Evolutionary conservation across 2,888 invertebrate genomes (phyloP), one percentile per base, ranked within the genome.

Genomic region (Synergus umbraculus): DNA sequence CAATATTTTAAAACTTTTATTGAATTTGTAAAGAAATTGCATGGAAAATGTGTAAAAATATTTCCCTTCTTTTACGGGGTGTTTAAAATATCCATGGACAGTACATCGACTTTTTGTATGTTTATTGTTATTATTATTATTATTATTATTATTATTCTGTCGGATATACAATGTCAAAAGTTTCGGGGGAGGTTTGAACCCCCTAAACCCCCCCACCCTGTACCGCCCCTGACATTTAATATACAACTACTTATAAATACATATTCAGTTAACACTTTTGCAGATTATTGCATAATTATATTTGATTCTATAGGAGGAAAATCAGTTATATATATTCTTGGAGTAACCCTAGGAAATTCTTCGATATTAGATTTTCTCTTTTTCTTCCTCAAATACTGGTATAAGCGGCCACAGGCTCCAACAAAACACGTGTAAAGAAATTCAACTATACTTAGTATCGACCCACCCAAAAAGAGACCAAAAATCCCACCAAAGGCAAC

Each of bases 401-500:
- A 46, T 22, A 46, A 13, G 13, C 46, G 67, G 44, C 44, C 18
- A 18, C 44, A 43, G 1, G 10, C 22, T 29, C 66, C 79, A 18
- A 66, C 13, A 9, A 76, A 9, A 63, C 77, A 65, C 15, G 76
- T 65, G 81, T 93, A 93, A 4, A 93, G 9, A 13, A 93, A 76
- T 83, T 93, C 93, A 2, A 92, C 90, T 22, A 88, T 89, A 82
- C 93, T 93, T 29, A 93, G 86, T 81, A 93, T 83, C 0, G 93
- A 93, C 3, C 92, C 92, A 9, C 93, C 93, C 77, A 93, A 78
- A 80, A 93, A 93, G 0, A 93, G 89, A 0, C 93, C 93, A 49
- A 92, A 92, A 77, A 93, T 91, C 54, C 93, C 93, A 15, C 93
- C 93, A 80, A 93, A 91, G 44, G 92, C 91, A 1, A 93, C 93